phyloP scores from a whole-genome alignment of 2,888 invertebrate genomes.

The Spialia ferax region DNA sequence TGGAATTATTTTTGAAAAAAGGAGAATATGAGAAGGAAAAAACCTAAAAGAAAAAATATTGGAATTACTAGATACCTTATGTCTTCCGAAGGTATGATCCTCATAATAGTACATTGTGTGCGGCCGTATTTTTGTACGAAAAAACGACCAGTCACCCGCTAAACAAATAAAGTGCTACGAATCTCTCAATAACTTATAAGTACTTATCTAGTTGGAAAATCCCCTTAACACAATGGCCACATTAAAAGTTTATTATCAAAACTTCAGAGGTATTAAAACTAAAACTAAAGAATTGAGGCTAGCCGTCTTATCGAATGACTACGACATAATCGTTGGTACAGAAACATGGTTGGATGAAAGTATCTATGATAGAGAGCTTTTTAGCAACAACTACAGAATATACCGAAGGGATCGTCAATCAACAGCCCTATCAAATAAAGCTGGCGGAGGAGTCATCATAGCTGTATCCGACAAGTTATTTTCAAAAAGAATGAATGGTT shows the following conservation, averaged over 20 bases:
- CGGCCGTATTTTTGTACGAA: background rate
- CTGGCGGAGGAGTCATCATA: background rate
- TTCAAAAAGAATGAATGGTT: background rate
- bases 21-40: too few relatives aligned
- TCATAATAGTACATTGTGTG: too few relatives aligned
- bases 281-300: background rate
- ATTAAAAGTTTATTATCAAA: background rate
- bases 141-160: background rate
- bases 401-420: background rate
- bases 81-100: too few relatives aligned
- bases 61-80: too few relatives aligned
- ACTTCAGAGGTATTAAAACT: conserved; percentile 8
- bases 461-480: background rate
- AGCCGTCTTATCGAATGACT: background rate
- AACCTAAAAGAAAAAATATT: too few relatives aligned
- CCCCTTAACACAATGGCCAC: background rate
- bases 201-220: too few relatives aligned
- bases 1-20: too few relatives aligned
- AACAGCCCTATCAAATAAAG: background rate
- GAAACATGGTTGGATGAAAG: background rate
- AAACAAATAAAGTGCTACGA: background rate
- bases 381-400: background rate
- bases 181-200: background rate
- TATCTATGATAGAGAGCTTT: background rate
- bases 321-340: background rate